phyloP scores from a whole-genome alignment of 2,797 vertebrate genomes.

The Ptychadena robeensis region DNA sequence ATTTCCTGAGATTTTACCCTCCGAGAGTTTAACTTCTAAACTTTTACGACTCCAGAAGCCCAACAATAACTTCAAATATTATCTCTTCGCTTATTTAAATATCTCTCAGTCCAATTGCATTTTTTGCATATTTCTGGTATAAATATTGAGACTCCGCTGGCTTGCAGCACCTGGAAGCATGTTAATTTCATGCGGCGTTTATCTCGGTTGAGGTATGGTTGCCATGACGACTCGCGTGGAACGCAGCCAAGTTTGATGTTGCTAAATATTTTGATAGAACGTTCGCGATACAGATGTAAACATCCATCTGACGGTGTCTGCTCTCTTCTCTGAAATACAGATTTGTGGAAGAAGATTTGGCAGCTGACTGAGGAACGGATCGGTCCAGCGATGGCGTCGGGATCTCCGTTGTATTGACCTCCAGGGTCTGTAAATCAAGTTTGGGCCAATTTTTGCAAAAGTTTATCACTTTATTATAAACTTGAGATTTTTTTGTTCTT shows the following conservation, averaged over 20 bases:
- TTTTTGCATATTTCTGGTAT: background rate
- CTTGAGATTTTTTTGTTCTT: too few species aligned
- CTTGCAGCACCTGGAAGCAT: background rate
- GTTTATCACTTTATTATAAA: too few species aligned
- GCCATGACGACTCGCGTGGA: background rate
- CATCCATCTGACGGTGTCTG: background rate
- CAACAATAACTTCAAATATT: background rate
- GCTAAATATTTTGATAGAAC: slow-evolving; percentile 32
- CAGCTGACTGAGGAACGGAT: slow-evolving; percentile 10
- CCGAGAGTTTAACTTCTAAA: background rate
- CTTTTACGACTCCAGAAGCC: background rate
- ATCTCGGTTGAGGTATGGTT: slow-evolving; percentile 23
- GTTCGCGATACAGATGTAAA: slow-evolving; percentile 14
- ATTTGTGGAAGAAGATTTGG: background rate
- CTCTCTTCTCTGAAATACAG: background rate
- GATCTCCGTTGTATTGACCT: background rate
- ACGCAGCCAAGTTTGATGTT: slow-evolving; percentile 17
- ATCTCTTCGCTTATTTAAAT: background rate
- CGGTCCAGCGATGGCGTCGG: background rate
- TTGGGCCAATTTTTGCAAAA: too few species aligned
- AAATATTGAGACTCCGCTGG: background rate
- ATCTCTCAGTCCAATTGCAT: background rate
- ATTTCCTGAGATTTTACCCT: background rate
- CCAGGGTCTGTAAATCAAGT: slow-evolving; percentile 5
- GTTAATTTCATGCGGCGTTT: slow-evolving; percentile 25